Evolutionary conservation across 2,797 vertebrate genomes (phyloP), one percentile per base, ranked within the genome.

Genomic region (Fundulus diaphanus): DNA sequence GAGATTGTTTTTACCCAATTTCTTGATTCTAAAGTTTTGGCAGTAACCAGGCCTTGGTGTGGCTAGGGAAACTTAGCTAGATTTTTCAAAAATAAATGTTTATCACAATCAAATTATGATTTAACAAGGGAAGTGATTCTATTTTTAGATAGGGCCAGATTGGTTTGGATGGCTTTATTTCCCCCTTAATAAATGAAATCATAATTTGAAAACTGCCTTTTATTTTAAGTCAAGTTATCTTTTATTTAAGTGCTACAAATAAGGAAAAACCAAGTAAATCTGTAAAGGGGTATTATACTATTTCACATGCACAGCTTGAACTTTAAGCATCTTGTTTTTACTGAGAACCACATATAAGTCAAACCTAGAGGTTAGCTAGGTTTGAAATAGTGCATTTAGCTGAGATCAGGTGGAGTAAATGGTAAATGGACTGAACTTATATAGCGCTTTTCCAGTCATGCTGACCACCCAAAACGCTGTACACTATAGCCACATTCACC

Each of bases 361-460:
- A 49, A 35, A 33, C 11, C 18, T 16, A 33, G 8, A 12, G 24
- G 20, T 49, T 48, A 33, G 18, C 6, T 33, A 20, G 67, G n/a
- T 31, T 24, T 5, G 20, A 20, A 49, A 69, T 16, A 51, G 1
- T 51, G 4, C 16, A 33, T 4, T 48, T 73, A 16, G 6, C 18
- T 71, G 20, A 35, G 52, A 37, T 68, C 72, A 81, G n/a, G 12
- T 42, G 22, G 66, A 52, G 70, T n/a, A n/a, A n/a, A n/a, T n/a
- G n/a, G n/a, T n/a, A n/a, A n/a, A n/a, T n/a, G n/a, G n/a, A n/a
- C n/a, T n/a, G n/a, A n/a, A n/a, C n/a, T n/a, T n/a, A n/a, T n/a
- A n/a, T n/a, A n/a, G n/a, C n/a, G n/a, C n/a, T n/a, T n/a, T n/a
- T n/a, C n/a, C n/a, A n/a, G n/a, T n/a, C n/a, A n/a, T n/a, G n/a